A percentile compares a stretch with the other conserved stretches of the same genome.
phyloP scores from a whole-genome alignment of 1,140 invertebrate genomes.

The Bombus pyrosoma region DNA sequence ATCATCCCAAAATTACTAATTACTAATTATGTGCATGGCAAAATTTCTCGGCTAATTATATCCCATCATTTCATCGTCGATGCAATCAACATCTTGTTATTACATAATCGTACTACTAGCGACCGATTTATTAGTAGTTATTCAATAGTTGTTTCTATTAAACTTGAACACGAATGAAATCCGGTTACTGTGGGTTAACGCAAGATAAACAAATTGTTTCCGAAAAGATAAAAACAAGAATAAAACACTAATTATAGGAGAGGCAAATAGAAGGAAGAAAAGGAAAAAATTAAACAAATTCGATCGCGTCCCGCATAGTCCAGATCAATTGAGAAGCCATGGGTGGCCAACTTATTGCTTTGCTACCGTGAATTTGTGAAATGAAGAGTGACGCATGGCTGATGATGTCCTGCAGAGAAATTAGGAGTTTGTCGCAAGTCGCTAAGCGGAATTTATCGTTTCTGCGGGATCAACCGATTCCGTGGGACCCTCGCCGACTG shows the following conservation, averaged over 20 bases:
- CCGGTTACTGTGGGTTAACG: background rate
- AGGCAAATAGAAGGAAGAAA: background rate
- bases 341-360: constrained; percentile 67
- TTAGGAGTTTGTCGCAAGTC: constrained; percentile 48
- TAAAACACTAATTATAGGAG: background rate
- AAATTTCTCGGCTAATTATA: background rate
- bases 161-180: too few relatives aligned
- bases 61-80: background rate
- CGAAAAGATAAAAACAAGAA: background rate
- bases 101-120: too few relatives aligned
- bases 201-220: background rate
- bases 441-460: constrained; percentile 66
- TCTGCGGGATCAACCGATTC: constrained; percentile 54
- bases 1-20: background rate
- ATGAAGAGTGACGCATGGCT: constrained; percentile 34
- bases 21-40: background rate
- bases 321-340: constrained; percentile 32
- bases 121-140: too few relatives aligned
- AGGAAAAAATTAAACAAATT: background rate
- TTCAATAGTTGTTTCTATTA: too few relatives aligned
- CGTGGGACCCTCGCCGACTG: background rate
- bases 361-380: constrained; percentile 55
- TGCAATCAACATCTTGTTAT: background rate
- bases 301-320: constrained; percentile 28
- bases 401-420: constrained; percentile 60